phyloP scores from a whole-genome alignment of 2,113 vertebrate genomes.

The Calypte anna region DNA sequence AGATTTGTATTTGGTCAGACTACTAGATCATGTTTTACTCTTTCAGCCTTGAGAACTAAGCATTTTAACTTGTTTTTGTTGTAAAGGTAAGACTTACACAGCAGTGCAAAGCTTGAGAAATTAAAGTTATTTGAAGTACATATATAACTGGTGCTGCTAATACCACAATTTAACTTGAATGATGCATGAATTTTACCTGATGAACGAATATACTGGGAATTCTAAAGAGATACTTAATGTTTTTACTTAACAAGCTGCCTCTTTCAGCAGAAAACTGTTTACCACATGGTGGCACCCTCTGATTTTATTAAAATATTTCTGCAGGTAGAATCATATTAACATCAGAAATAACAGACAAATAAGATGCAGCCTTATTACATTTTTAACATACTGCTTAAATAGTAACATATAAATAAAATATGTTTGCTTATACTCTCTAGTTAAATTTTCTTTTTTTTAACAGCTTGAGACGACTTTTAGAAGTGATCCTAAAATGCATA shows the following conservation, averaged over 20 bases:
- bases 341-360: not conserved
- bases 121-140: not conserved
- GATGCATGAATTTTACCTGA: not conserved
- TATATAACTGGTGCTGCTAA: not conserved
- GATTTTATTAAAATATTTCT: not conserved
- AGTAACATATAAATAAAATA: not conserved
- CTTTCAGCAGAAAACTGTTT: not conserved
- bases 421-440: not conserved
- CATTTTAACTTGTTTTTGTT: not conserved
- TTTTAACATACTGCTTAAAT: not conserved
- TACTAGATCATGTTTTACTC: not conserved
- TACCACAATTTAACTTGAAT: not conserved
- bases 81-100: not conserved
- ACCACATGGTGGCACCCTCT: constrained; percentile 54
- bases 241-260: not conserved
- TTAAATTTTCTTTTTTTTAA: constrained; percentile 24
- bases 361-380: not conserved
- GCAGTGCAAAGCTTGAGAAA: not conserved
- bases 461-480: constrained; percentile 92
- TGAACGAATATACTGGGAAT: not conserved
- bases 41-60: not conserved
- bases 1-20: not conserved
- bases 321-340: not conserved
- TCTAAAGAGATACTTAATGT: not conserved
- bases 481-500: constrained; percentile 68